Evolutionary conservation across 1,140 invertebrate species (phyloP), one percentile per base, ranked within the genome.

Genomic region (Penaeus vannamei): DNA sequence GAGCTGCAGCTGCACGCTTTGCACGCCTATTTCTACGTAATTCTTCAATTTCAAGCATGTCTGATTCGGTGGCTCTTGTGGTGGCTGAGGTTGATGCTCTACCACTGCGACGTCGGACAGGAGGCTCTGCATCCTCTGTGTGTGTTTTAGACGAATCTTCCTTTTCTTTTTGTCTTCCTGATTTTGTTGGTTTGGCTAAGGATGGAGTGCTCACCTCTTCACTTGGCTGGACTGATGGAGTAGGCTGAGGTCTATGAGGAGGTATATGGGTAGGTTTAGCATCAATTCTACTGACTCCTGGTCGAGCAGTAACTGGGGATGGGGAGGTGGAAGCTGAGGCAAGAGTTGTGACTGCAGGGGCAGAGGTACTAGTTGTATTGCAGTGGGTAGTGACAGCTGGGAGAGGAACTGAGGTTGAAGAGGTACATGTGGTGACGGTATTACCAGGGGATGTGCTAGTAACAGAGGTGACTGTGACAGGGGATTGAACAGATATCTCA

Each of bases 11-110:
- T 32, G 86, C 91, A 14, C 91, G 81, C 53, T 87, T 89, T 12
- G 91, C 91, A 2, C 89, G 53, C 36, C 91, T 85, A 77, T 89
- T 90, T 26, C 89, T 85, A 26, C 89, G 82, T 29, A 89, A 79
- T 62, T 91, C 89, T 85, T 91, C 91, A 66, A 86, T 87, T 32
- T 89, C 91, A 22, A 86, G 89, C 72, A 90, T 84, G 79, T 91
- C 91, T 22, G 89, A 90, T 64, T 91, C 91, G 23, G 91, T 91
- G 42, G 91, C 91, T n/a, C 89, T 72, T 8, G 91, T 91, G 10
- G 91, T 64, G 20, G 91, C 91, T 23, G 89, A 85, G 14, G 91
- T 91, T 5, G 91, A 85, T 22, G 91, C 89, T 61, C 91, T 59
- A n/a, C 89, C 90, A 66, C 91, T 91, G 5, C 91, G 76, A 61